phyloP scores from a whole-genome alignment of 30 jellyfish, hydroid and myxozoan genomes.

The Morbakka virulenta region DNA sequence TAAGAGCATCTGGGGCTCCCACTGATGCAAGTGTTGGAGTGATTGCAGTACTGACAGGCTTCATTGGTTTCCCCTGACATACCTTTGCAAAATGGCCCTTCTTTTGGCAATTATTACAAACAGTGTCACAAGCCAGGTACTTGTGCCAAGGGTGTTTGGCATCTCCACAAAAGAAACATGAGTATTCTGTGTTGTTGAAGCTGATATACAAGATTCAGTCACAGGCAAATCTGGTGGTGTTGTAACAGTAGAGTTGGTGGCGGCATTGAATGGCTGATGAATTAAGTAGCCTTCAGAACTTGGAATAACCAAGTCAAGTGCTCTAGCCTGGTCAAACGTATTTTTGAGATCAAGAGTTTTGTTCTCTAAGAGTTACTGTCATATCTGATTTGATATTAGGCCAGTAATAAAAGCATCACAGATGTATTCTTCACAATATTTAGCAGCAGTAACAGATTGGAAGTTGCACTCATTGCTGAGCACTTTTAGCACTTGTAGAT shows the following conservation, averaged over 20 bases:
- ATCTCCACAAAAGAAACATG: no score
- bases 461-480: constrained; percentile 66
- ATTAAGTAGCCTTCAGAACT: constrained; percentile 18
- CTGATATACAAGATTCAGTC: no score
- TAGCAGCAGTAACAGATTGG: constrained; percentile 37
- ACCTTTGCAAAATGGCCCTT: no score
- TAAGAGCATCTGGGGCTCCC: constrained; percentile 19
- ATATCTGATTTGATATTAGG: constrained; percentile 22
- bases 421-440: constrained; percentile 34
- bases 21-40: background rate
- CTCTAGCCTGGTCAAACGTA: constrained; percentile 45
- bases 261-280: constrained; percentile 8
- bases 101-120: no score
- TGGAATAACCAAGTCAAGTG: constrained; percentile 34
- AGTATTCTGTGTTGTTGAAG: no score
- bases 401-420: constrained; percentile 72
- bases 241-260: background rate
- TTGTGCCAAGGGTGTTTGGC: no score
- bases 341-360: constrained; percentile 34
- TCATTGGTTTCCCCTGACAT: background rate
- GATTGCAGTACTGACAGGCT: background rate
- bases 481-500: constrained; percentile 23
- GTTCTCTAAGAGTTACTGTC: constrained; percentile 62
- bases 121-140: no score
- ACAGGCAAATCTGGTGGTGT: no score